Base-by-base conservation (phyloP, 1,140 invertebrate species). In the Panagrolaimus sp. region DNA sequence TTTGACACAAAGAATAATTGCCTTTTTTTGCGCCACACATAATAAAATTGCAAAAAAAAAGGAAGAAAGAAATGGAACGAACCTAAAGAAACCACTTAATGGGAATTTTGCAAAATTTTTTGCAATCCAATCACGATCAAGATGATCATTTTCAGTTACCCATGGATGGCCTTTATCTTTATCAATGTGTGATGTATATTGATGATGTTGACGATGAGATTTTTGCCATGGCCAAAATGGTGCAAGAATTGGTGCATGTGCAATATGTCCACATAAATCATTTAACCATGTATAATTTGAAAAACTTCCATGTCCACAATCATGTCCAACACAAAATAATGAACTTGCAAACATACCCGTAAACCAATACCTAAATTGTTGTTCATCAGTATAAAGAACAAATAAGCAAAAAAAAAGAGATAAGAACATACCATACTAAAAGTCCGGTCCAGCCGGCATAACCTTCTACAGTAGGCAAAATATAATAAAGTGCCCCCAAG, bases 301-400 rank as follows among this genome's bases (percentile, higher is more conserved):
- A 76, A 85, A 85, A 1, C 84, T 84, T 38, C 81, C 80, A 67
- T 85, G 85, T 2, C 84, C 84, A 71, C 85, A 85, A 71, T 85
- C 85, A 65, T 85, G 85, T 15, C 85, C 85, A 24, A 85, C 68
- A n/a, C 83, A 80, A 70, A 85, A 85, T 8, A 85, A 28, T 12
- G 83, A 81, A 8, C 82, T 84, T 64, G 82, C 82, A 63, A 84
- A 76, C 28, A 84, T 85, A 45, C 85, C 85, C 71, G 84, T 81
- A 2, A 85, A 32, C 9, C 75, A 83, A 67, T 84, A 84, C 71
- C 73, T 63, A 71, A 26, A 26, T 58, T 0, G 66, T n/a, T 21
- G 38, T 63, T 48, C 48, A 55, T 38, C 7, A 38, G 7, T 38
- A 15, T 0, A 21, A 10, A n/a, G 9, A 24, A 26, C 32, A 43